Percentiles rank a stretch among this genome's conserved stretches.
Conservation (phyloP, 1,140 invertebrate species). For the Solenopsis fugax region DNA sequence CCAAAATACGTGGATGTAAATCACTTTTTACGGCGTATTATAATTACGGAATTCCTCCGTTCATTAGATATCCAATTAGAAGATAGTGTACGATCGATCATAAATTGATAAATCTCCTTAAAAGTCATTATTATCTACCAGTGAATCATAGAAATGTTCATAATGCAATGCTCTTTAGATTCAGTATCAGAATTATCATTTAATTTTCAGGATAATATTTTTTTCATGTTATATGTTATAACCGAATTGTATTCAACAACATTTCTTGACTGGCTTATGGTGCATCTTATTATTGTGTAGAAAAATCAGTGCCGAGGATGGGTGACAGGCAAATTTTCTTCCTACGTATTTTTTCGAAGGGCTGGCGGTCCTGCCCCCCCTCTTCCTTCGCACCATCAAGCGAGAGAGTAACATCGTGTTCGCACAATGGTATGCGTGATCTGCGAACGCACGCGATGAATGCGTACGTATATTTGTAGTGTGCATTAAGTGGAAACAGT, state of each 20-base stretch:
- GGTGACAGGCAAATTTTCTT: background rate
- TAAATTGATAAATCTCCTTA: background rate
- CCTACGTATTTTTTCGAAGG: background rate
- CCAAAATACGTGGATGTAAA: background rate
- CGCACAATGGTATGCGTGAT: background rate
- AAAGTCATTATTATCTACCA: background rate
- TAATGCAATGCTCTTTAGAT: background rate
- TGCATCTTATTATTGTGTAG: background rate
- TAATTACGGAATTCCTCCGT: background rate
- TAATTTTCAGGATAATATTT: too few species aligned
- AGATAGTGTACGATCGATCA: background rate
- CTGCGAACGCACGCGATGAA: background rate
- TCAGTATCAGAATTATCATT: background rate
- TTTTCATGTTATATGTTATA: too few species aligned
- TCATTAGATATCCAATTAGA: background rate
- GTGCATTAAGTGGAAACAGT: slow-evolving; percentile 48
- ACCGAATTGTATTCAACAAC: slow-evolving; percentile 4
- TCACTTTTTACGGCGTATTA: background rate
- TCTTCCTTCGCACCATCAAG: background rate
- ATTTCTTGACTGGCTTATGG: background rate
- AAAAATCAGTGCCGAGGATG: background rate
- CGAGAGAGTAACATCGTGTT: background rate
- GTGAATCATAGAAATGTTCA: background rate
- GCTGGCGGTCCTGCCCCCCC: background rate
- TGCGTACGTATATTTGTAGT: background rate